Evolutionary conservation across 2,888 invertebrate genomes (phyloP).

Genomic region (Melanophora roralis): DNA sequence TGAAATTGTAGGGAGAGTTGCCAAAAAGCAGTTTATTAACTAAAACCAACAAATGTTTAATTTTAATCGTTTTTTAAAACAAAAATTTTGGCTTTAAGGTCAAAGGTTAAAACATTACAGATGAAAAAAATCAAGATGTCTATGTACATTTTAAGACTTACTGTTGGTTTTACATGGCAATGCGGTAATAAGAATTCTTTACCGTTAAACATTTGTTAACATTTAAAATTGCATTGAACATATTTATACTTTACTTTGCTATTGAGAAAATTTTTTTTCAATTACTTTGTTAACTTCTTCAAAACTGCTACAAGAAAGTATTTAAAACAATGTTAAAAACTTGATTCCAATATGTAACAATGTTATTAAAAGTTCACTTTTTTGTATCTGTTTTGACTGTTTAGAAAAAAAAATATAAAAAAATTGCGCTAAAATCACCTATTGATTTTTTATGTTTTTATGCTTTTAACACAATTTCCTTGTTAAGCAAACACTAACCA

Average conservation of each 20-base stretch:
- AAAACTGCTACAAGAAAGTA: background rate
- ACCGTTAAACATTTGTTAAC: too few relatives aligned
- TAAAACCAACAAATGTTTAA: background rate
- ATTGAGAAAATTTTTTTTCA: background rate
- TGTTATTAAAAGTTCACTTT: too few relatives aligned
- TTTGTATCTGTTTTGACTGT: background rate
- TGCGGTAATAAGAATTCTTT: too few relatives aligned
- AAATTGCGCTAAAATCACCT: conserved; percentile 53
- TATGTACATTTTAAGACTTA: too few relatives aligned
- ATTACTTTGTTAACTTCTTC: background rate
- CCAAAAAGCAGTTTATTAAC: background rate
- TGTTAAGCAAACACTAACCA: conserved; percentile 37
- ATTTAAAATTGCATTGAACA: too few relatives aligned
- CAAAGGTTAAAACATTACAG: background rate
- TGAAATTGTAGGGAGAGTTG: background rate
- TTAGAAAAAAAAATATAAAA: conserved; percentile 18
- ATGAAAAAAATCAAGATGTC: too few relatives aligned
- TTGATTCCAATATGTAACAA: too few relatives aligned
- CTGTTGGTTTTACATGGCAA: too few relatives aligned
- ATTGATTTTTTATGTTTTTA: conserved; percentile 54
- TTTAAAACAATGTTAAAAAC: too few relatives aligned
- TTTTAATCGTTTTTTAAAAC: background rate
- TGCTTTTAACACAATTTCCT: conserved; percentile 13
- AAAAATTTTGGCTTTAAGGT: too few relatives aligned
- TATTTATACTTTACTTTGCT: background rate